Evolutionary conservation across 1,140 invertebrate species (phyloP), one percentile per base, ranked within the genome.

Genomic region (Nilaparvata lugens): DNA sequence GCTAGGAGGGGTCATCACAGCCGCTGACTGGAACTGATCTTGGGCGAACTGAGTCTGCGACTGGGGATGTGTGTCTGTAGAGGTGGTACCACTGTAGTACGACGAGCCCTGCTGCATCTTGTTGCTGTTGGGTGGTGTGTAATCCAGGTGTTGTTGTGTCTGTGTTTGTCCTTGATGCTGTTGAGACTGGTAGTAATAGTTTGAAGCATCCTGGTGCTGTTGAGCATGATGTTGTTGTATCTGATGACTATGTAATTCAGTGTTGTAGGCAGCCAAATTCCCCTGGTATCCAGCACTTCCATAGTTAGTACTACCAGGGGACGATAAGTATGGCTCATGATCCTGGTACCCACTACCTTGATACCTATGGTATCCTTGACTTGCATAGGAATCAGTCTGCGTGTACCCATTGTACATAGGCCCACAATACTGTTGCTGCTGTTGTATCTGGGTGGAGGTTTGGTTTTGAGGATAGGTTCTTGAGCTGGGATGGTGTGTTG

Each of bases 1-100:
- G 62, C 75, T 77, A 23, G 77, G 79, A 31, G 79, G 79, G 2
- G 80, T 82, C 73, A 80, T 81, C 24, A 80, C 77, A 1, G 72
- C 73, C 45, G 82, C 72, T 58, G 81, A 74, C 31, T 63, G 63
- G 35, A 65, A 69, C 54, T 67, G 66, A 16, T 69, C 64, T 4
- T 56, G 65, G 21, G 65, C 45, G 11, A 64, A 24, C 48, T 19
- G 38, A n/a, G 6, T 52, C 45, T 24, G 16, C 43, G 13, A 53
- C 25, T 5, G 62, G 40, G 13, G 45, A 51, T 9, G 56, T 59
- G 13, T 31, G 2, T 53, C 21, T 52, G 52, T 13, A 56, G 38
- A 4, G 14, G 31, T 4, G 14, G 31, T 4, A 42, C 48, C 7
- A 57, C 54, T 6, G 56, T 56, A 60, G 52, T 35, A 60, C 21